Percentiles rank a stretch among this genome's conserved stretches.
These are phyloP conservation scores for Kryptopterus vitreolus DNA, from an alignment of 2,797 vertebrate genomes.

Conservation along the genomic window DNA sequence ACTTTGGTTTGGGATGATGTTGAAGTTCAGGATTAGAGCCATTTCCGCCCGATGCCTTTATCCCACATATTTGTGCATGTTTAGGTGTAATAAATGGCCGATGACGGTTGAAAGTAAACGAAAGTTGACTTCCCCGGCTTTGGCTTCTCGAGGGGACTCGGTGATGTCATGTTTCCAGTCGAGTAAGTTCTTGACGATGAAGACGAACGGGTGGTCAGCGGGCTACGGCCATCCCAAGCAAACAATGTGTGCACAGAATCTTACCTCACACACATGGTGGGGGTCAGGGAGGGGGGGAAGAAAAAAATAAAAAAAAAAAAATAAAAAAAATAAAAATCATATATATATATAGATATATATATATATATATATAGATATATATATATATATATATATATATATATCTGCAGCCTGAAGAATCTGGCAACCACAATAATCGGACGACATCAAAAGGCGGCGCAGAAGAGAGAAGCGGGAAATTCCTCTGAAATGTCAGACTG, in stretches of 20 bases:
- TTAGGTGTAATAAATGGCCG: constrained; percentile 18
- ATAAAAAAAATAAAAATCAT: too few relatives aligned
- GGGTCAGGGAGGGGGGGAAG: too few relatives aligned
- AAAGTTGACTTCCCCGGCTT: not conserved
- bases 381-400: too few relatives aligned
- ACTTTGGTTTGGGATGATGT: not conserved
- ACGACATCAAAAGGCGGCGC: constrained; percentile 55
- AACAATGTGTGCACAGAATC: constrained; percentile 15
- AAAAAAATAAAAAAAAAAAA: not conserved
- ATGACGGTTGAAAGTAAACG: constrained; percentile 17
- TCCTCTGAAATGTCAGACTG: constrained; percentile 47
- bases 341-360: too few relatives aligned
- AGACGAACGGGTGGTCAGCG: constrained; percentile 14
- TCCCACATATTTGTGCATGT: not conserved
- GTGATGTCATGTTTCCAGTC: constrained; percentile 38
- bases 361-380: too few relatives aligned
- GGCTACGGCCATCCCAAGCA: constrained; percentile 5
- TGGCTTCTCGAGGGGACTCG: not conserved
- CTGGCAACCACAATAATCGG: constrained; percentile 40
- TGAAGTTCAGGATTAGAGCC: not conserved
- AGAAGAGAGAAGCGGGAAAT: constrained; percentile 56
- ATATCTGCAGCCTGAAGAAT: constrained; percentile 23
- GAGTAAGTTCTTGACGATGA: constrained; percentile 21
- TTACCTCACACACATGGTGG: constrained; percentile 26
- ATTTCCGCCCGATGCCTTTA: constrained; percentile 2